phyloP scores from a whole-genome alignment of 2,888 invertebrate species.

The Koerneria pararmatus region DNA sequence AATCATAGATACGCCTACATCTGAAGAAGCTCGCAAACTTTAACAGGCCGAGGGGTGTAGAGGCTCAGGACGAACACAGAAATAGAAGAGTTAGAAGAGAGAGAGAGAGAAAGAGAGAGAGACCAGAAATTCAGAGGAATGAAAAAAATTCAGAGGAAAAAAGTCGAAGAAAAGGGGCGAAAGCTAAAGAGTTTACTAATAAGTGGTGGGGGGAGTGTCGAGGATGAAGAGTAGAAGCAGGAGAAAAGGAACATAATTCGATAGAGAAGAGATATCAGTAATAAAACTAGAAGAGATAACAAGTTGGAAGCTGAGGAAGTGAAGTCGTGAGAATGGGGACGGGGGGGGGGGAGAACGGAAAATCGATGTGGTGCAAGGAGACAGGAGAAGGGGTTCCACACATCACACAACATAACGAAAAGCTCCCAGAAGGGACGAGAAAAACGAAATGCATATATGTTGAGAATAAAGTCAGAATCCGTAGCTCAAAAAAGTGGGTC shows the following conservation, averaged over 20 bases:
- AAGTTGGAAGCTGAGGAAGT: not conserved
- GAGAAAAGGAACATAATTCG: not conserved
- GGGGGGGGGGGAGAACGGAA: not conserved
- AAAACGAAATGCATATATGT: no score
- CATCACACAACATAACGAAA: no score
- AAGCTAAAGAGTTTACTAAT: not conserved
- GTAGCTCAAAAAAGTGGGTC: no score
- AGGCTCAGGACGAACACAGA: not conserved
- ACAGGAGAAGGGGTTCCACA: no score
- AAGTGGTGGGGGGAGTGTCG: not conserved
- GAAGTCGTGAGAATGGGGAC: not conserved
- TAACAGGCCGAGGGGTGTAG: not conserved
- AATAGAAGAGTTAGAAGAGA: not conserved
- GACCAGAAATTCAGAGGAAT: not conserved
- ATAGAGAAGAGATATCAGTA: not conserved
- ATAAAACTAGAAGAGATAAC: conserved; percentile 10
- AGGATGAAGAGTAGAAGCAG: not conserved
- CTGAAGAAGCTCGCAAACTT: no score
- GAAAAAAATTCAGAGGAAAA: not conserved
- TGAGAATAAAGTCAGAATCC: no score
- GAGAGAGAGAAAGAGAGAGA: conserved; percentile 4
- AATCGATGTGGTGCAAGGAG: no score
- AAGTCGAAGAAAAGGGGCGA: not conserved
- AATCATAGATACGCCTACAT: no score
- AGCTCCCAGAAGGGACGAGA: no score